A percentile compares a stretch with the other conserved stretches of the same genome.
Conservation (phyloP, 2,113 vertebrate species). For the Mugil cephalus region DNA sequence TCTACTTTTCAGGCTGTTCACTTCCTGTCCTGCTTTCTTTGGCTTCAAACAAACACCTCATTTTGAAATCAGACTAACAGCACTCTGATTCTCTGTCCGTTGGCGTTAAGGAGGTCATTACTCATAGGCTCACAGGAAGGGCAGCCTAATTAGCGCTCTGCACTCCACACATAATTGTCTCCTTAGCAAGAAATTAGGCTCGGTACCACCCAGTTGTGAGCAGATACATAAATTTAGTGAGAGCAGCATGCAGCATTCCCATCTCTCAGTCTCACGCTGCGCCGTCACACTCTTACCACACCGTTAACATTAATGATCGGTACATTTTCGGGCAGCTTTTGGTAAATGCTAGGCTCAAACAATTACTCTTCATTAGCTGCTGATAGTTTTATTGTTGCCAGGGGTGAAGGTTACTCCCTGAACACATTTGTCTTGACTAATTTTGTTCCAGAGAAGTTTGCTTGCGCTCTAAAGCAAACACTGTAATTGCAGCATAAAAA, state of each 20-base stretch:
- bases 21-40: background rate
- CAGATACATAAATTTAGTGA: background rate
- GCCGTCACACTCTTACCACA: conserved; percentile 14
- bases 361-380: conserved; percentile 16
- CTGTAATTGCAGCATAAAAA: conserved; percentile 39
- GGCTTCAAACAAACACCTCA: conserved; percentile 1
- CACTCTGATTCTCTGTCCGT: conserved; percentile 18
- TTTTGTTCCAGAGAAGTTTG: conserved; percentile 34
- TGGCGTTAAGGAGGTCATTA: conserved; percentile 34
- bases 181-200: conserved; percentile 19
- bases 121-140: conserved; percentile 21
- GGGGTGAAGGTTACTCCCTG: background rate
- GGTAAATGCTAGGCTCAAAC: background rate
- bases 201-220: conserved; percentile 1
- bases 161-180: conserved; percentile 29
- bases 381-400: conserved; percentile 22
- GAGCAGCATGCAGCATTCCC: background rate
- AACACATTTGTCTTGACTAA: conserved; percentile 5
- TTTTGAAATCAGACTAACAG: conserved; percentile 7
- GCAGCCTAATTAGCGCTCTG: conserved; percentile 42
- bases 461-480: conserved; percentile 47
- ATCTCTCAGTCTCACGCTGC: background rate
- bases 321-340: conserved; percentile 11
- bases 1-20: background rate
- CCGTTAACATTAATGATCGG: background rate